Conservation (phyloP, 2,797 vertebrate species). For the Phyllotis vaccarum region DNA sequence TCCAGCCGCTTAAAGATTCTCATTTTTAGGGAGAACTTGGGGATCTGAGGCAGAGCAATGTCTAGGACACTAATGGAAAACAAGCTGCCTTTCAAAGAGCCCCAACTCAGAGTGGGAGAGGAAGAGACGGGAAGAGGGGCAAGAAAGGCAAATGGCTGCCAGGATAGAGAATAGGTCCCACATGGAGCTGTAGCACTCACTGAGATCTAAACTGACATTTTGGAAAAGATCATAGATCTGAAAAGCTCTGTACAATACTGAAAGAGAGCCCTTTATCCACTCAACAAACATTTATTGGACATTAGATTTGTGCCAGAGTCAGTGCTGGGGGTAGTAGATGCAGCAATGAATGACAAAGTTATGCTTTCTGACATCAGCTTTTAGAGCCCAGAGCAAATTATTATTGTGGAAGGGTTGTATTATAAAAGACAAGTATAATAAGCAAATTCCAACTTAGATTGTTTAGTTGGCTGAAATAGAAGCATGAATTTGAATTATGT, state of each 20-base stretch:
- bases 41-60: not conserved
- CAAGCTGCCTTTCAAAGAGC: not conserved
- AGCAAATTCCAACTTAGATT: conserved; percentile 32
- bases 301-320: not conserved
- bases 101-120: not conserved
- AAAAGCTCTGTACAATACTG: conserved; percentile 4
- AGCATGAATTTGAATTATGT: conserved; percentile 31
- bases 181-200: not conserved
- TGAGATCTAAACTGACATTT: not conserved
- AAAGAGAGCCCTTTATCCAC: not conserved
- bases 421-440: conserved; percentile 35
- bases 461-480: conserved; percentile 49
- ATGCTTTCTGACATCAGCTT: not conserved
- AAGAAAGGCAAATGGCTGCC: not conserved
- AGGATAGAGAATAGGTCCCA: not conserved
- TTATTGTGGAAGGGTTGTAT: not conserved
- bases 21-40: not conserved
- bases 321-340: not conserved
- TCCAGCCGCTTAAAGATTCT: not conserved
- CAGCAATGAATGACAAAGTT: not conserved
- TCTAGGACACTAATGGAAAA: not conserved
- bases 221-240: not conserved
- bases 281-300: not conserved
- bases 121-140: not conserved
- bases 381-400: not conserved